Percentiles rank a stretch among this genome's conserved stretches.
Conservation (phyloP, 2,797 vertebrate genomes). For the Myoxocephalus aenaeus region DNA sequence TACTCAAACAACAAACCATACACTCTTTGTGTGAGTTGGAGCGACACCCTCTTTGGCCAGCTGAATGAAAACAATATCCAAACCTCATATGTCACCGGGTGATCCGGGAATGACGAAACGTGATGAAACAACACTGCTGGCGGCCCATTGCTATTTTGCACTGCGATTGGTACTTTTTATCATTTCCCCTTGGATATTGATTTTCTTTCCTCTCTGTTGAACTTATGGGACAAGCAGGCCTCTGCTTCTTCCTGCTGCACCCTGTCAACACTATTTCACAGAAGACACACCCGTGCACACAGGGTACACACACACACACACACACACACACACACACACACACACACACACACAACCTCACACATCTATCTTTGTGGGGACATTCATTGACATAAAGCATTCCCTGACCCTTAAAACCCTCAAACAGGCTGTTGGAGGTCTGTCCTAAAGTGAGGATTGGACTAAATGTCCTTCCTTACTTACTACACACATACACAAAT, state of each 20-base stretch:
- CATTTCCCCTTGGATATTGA: constrained; percentile 71
- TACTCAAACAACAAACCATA: not conserved
- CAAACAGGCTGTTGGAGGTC: not conserved
- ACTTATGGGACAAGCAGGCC: constrained; percentile 44
- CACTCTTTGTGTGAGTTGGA: constrained; percentile 6
- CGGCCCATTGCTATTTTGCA: constrained; percentile 54
- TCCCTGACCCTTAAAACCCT: not conserved
- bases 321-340: not conserved
- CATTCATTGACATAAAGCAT: not conserved
- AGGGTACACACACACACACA: not conserved
- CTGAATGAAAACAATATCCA: constrained; percentile 50
- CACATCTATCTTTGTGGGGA: not conserved
- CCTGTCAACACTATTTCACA: constrained; percentile 50
- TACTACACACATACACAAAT: not conserved
- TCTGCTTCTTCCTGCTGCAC: constrained; percentile 40
- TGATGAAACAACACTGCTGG: constrained; percentile 56
- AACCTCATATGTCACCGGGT: constrained; percentile 47
- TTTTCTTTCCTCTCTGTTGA: constrained; percentile 68
- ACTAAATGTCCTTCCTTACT: not conserved
- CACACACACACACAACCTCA: not conserved
- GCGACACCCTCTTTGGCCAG: constrained; percentile 22
- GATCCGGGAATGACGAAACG: constrained; percentile 45
- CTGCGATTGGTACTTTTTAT: constrained; percentile 59
- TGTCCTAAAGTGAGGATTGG: not conserved
- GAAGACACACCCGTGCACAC: constrained; percentile 4